Base-by-base conservation (phyloP, 2,113 vertebrate species). In the Thomomys bottae region DNA sequence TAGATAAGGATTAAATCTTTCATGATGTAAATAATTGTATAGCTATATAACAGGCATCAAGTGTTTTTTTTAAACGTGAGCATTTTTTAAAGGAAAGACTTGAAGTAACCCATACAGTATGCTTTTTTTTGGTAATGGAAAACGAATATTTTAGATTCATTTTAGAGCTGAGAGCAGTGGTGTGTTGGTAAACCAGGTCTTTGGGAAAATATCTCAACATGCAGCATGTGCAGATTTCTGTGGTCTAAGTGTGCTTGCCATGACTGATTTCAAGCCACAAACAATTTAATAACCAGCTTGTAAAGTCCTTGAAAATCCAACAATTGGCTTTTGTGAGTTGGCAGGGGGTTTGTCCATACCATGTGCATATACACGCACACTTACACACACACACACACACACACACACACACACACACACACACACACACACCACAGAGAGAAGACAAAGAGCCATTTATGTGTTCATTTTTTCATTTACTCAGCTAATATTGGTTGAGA, bases 281-380 rank as follows among this genome's bases (percentile, higher is more conserved):
- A 61, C 24, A 61, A 73, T 84, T 87, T 89, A 92, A 84, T 49
- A 93, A 42, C 28, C 73, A 76, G 42, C 61, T 75, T 68, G 42
- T 45, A 75, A 84, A 73, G 75, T 89, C 77, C 71, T 49, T 78
- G 91, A 76, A 82, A 73, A 84, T 38, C 42, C 67, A 88, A 80
- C 73, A 81, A 4, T 61, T 78, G 36, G 21, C n/a, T 82, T 17
- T 81, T 84, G 12, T 28, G 82, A 87, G 77, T 17, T 87, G 81
- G 57, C 49, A 15, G 54, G 59, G 83, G 63, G 64, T 30, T 84
- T 87, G 24, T 40, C 59, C 86, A 20, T 26, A 68, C 54, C 18
- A 15, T n/a, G n/a, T n/a, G n/a, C n/a, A n/a, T n/a, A n/a, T n/a
- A n/a, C n/a, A n/a, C n/a, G n/a, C n/a, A n/a, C n/a, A n/a, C n/a